Percentiles rank a stretch among this genome's conserved stretches.
These are phyloP conservation scores for Sphaerophoria rueppellii DNA, from an alignment of 2,888 invertebrate species.

Conservation along the genomic window DNA sequence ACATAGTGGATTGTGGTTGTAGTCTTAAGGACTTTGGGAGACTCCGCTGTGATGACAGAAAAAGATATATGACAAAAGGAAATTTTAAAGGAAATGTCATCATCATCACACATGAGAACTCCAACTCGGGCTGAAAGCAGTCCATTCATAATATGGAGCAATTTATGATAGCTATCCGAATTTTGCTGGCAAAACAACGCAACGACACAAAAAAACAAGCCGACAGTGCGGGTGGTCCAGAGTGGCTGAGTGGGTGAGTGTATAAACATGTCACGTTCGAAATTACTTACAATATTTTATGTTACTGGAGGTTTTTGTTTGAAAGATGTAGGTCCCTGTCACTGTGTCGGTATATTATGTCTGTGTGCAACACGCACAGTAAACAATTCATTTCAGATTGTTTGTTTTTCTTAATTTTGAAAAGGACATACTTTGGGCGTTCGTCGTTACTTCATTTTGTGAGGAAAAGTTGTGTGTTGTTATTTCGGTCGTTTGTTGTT, in stretches of 20 bases:
- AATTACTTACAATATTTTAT: constrained; percentile 12
- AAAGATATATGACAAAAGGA: constrained; percentile 41
- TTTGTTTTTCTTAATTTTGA: constrained; percentile 20
- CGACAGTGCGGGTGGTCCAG: not conserved
- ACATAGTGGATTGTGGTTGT: too few species aligned
- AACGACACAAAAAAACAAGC: not conserved
- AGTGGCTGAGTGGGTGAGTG: constrained; percentile 34
- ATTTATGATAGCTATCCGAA: constrained; percentile 8
- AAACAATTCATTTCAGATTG: constrained; percentile 20
- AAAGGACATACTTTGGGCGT: constrained; percentile 30
- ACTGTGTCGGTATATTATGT: not conserved
- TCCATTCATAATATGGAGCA: not conserved
- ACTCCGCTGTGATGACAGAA: constrained; percentile 27
- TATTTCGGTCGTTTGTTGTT: not conserved
- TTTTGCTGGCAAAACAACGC: not conserved
- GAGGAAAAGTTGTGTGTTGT: not conserved
- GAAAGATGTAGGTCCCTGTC: not conserved
- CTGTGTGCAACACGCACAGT: not conserved
- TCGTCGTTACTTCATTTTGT: not conserved
- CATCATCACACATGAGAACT: not conserved
- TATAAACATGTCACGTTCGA: constrained; percentile 29
- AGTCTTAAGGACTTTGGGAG: not conserved
- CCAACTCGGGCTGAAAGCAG: not conserved
- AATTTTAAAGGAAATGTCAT: constrained; percentile 61
- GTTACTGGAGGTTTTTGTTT: not conserved